These are phyloP conservation scores for Hofmannophila pseudospretella DNA, from an alignment of 2,888 invertebrate genomes.

Conservation along the genomic window DNA sequence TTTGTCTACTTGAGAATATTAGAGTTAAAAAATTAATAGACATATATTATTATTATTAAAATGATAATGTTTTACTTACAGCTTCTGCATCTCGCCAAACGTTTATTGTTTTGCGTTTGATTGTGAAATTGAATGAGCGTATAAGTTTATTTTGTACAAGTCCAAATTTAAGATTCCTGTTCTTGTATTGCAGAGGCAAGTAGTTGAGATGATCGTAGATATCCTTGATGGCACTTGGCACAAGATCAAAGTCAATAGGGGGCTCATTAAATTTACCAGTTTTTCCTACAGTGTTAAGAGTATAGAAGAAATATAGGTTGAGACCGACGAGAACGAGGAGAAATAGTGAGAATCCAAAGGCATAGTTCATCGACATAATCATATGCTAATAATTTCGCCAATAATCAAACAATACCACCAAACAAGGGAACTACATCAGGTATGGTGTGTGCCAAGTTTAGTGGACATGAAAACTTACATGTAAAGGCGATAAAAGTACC, in stretches of 20 bases:
- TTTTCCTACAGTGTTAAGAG: slow-evolving; percentile 43
- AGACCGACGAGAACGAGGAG: slow-evolving; percentile 56
- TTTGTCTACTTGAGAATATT: too few species aligned
- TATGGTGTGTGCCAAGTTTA: too few species aligned
- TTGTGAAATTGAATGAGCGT: slow-evolving; percentile 55
- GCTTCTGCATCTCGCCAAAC: slow-evolving; percentile 47
- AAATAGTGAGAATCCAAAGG: slow-evolving; percentile 64
- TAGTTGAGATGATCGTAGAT: slow-evolving; percentile 58
- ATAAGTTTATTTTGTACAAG: slow-evolving; percentile 43
- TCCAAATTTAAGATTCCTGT: slow-evolving; percentile 48
- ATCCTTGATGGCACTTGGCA: slow-evolving; percentile 46
- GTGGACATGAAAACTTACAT: too few species aligned
- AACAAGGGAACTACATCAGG: too few species aligned
- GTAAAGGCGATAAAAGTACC: too few species aligned
- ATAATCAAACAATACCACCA: too few species aligned
- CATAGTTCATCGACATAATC: slow-evolving; percentile 63
- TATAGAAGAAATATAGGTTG: slow-evolving; percentile 67
- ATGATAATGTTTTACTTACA: slow-evolving; percentile 33
- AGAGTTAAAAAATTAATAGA: too few species aligned
- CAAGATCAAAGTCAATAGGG: slow-evolving; percentile 40
- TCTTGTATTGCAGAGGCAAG: slow-evolving; percentile 56
- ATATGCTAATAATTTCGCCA: too few species aligned
- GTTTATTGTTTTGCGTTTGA: slow-evolving; percentile 27
- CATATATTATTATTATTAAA: too few species aligned
- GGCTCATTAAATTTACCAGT: slow-evolving; percentile 36